Conservation (phyloP, 2,888 invertebrate species). For the Slavum lentiscoides region DNA sequence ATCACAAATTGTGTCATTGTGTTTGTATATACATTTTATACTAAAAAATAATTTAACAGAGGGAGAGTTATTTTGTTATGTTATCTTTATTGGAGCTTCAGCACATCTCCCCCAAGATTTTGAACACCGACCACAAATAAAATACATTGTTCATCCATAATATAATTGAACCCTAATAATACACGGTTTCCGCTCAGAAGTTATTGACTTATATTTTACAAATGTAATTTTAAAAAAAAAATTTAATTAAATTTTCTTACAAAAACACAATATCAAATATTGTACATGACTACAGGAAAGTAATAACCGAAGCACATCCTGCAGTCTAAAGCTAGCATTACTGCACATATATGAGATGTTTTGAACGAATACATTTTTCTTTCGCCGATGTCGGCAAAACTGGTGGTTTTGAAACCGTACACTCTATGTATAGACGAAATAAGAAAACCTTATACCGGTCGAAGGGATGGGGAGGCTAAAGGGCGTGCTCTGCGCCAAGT, state of each 20-base stretch:
- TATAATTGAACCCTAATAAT: not conserved
- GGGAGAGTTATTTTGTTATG: no score
- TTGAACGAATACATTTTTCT: conserved; percentile 23
- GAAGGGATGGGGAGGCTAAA: conserved; percentile 18
- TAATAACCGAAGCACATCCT: conserved; percentile 1
- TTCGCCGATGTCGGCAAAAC: not conserved
- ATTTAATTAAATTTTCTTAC: not conserved
- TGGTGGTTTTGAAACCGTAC: conserved; percentile 1
- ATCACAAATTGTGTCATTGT: no score
- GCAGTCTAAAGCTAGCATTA: not conserved
- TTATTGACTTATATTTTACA: not conserved
- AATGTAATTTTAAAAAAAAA: conserved; percentile 1
- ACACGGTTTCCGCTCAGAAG: not conserved
- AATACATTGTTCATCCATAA: not conserved
- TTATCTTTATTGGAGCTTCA: no score
- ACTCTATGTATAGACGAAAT: not conserved
- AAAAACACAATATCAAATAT: not conserved
- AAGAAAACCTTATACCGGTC: conserved; percentile 19
- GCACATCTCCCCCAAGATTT: not conserved
- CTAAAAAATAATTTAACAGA: no score
- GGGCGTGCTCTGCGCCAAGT: conserved; percentile 46
- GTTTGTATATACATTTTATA: no score
- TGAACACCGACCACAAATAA: not conserved
- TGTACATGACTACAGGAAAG: conserved; percentile 3
- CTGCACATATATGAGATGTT: not conserved